A percentile compares a stretch with the other conserved stretches of the same genome.
Evolutionary conservation across 2,113 vertebrate genomes (phyloP).

Genomic region (Brachirus orientalis): DNA sequence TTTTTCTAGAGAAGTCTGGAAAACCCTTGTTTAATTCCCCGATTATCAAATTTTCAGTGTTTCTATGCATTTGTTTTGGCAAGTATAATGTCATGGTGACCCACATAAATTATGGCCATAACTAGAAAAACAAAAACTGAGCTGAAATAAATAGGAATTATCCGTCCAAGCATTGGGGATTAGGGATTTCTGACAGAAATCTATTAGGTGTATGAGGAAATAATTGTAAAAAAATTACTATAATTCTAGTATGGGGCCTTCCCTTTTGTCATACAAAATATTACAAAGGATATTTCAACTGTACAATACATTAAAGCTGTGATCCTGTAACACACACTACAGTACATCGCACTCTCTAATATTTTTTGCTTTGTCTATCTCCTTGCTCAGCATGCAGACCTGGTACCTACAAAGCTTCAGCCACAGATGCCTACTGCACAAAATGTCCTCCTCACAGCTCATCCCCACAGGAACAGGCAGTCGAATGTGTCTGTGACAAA

Average conservation of each 20-base stretch:
- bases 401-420: conserved; percentile 84
- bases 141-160: conserved; percentile 1
- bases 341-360: not conserved
- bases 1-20: not conserved
- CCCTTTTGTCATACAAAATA: not conserved
- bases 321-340: not conserved
- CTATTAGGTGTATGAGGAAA: not conserved
- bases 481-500: conserved; percentile 83
- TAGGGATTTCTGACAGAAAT: conserved; percentile 2
- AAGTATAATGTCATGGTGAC: not conserved
- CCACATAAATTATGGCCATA: not conserved
- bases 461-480: conserved; percentile 80
- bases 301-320: not conserved
- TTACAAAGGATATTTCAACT: not conserved
- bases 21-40: conserved; percentile 2
- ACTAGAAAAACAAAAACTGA: not conserved
- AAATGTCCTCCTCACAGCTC: conserved; percentile 86
- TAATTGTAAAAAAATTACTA: not conserved
- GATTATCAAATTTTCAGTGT: conserved; percentile 7
- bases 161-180: not conserved
- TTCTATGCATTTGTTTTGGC: conserved; percentile 11
- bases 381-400: conserved; percentile 80
- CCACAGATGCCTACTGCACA: conserved; percentile 83
- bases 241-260: not conserved
- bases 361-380: conserved; percentile 16